Evolutionary conservation across 2,888 invertebrate species (phyloP), one percentile per base, ranked within the genome.

Genomic region (Physocephala rufipes): DNA sequence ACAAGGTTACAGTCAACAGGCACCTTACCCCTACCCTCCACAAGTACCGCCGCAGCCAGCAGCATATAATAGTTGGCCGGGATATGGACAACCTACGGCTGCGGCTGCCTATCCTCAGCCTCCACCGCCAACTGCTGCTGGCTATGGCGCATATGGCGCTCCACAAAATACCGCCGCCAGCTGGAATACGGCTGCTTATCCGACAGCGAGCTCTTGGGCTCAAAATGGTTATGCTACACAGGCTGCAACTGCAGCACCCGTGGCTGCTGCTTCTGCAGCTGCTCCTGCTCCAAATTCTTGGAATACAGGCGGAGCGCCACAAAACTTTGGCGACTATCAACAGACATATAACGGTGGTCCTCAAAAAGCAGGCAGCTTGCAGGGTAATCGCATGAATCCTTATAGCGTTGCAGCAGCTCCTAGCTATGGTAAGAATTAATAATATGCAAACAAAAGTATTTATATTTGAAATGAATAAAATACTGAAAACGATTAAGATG

Each of bases 341-440:
- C 94, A 94, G 84, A 90, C 91, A 69, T 94, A 92, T 82, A 89
- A 92, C 9, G 95, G 93, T 53, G 95, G 95, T 3, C 94, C 95
- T 0, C 90, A 95, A 87, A 89, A 95, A 76, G 90, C 90, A 79
- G 91, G 91, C 67, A 79, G 91, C 90, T 85, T 90, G 88, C 81
- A 90, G 90, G 77, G 77, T 63, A 93, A 82, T 92, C 93, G 76
- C 91, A 93, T 86, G 91, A 93, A 88, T 86, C 88, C 89, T 87
- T 90, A 89, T 73, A 76, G 75, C 67, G 80, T 79, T 21, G 76
- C 77, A 21, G 73, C 82, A 45, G 75, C 80, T 69, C 80, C 80
- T 62, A 77, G 79, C 72, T 82, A 81, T 75, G 84, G 84, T 82
- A 80, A 78, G 78, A 67, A 76, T 67, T 75, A 68, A 71, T 43